Percentiles rank a stretch among this genome's conserved stretches.
Conservation (phyloP, 2,113 vertebrate species). For the Alligator mississippiensis region DNA sequence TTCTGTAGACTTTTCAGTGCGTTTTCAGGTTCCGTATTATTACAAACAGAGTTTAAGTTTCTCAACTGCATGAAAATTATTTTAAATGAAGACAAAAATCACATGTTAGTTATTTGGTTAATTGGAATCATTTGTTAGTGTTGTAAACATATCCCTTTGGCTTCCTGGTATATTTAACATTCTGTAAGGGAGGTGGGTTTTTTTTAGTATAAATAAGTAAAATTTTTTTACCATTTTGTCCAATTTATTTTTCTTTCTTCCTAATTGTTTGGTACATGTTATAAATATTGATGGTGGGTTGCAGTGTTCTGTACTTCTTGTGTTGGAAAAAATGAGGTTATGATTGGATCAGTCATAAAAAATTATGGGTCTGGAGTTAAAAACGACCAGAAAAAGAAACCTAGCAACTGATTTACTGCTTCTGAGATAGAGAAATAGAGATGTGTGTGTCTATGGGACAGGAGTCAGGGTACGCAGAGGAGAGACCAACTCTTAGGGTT, state of each 20-base stretch:
- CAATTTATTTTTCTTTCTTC: neutral
- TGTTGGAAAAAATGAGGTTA: neutral
- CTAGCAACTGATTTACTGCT: neutral
- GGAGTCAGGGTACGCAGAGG: neutral
- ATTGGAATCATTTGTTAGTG: slow-evolving; percentile 35
- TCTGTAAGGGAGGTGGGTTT: neutral
- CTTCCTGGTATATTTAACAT: neutral
- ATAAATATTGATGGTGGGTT: neutral
- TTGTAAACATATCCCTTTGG: slow-evolving; percentile 26
- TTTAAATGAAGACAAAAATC: slow-evolving; percentile 21
- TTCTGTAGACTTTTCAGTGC: neutral
- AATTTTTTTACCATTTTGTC: neutral
- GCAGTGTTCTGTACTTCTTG: neutral
- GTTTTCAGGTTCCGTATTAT: neutral
- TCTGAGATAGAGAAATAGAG: neutral
- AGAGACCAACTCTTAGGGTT: neutral
- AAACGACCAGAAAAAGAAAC: neutral
- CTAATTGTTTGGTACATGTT: neutral
- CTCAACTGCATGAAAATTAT: slow-evolving; percentile 7
- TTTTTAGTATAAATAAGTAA: neutral
- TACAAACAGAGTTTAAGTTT: slow-evolving; percentile 25
- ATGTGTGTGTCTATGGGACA: neutral
- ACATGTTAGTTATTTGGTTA: slow-evolving; percentile 32
- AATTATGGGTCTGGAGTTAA: neutral
- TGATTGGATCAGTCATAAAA: neutral